A percentile compares a stretch with the other conserved stretches of the same genome.
Conservation (phyloP, 2,888 invertebrate genomes). For the Clitarchus hookeri region DNA sequence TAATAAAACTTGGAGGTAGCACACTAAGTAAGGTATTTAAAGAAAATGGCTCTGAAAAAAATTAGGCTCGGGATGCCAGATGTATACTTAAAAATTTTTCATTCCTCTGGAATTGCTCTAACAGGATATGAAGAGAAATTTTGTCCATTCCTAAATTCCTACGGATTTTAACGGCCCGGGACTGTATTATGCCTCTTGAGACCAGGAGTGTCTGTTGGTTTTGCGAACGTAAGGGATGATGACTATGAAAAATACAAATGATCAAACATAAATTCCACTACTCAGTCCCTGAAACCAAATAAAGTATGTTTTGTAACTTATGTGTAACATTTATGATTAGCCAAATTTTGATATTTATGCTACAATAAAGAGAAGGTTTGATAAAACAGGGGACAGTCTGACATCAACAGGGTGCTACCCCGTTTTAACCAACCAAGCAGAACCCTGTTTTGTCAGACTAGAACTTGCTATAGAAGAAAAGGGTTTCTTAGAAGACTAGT, state of each 20-base stretch:
- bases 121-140: no score
- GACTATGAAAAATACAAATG: neutral
- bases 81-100: no score
- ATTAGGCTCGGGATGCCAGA: no score
- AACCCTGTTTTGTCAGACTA: conserved; percentile 6
- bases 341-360: no score
- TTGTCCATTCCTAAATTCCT: no score
- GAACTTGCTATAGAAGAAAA: neutral
- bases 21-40: no score
- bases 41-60: no score
- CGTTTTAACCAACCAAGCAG: neutral
- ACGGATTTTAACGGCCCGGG: no score
- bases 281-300: neutral
- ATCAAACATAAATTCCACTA: neutral
- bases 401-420: neutral
- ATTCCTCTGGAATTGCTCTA: no score
- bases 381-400: neutral
- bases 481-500: neutral
- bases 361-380: no score
- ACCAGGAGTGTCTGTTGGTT: neutral
- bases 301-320: neutral
- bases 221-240: neutral
- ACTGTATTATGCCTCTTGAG: neutral
- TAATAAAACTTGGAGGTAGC: no score
- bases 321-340: neutral